Percentiles rank a stretch among this genome's conserved stretches.
Evolutionary conservation across 2,888 invertebrate genomes (phyloP).

Genomic region (Pyrgus malvae): DNA sequence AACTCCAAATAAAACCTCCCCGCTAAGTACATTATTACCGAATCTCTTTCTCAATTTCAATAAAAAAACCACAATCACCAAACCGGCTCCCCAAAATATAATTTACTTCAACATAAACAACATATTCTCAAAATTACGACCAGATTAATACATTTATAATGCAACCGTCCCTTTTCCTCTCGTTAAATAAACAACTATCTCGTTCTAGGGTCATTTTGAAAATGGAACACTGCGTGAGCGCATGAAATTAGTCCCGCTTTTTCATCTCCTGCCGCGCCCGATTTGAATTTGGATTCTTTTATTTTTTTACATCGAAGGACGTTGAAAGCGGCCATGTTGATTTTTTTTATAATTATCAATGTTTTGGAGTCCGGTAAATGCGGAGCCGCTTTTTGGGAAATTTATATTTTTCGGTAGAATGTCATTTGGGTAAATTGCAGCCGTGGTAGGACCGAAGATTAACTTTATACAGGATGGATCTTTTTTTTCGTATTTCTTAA

Average conservation of each 20-base stretch:
- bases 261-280: slow-evolving; percentile 70
- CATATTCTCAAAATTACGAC: slow-evolving; percentile 72
- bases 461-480: neutral
- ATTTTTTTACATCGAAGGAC: slow-evolving; percentile 53
- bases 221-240: slow-evolving; percentile 69
- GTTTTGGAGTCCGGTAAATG: slow-evolving; percentile 39
- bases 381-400: slow-evolving; percentile 29
- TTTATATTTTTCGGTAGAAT: slow-evolving; percentile 53
- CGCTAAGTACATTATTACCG: slow-evolving; percentile 12
- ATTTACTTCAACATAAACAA: slow-evolving; percentile 58
- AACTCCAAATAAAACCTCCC: neutral
- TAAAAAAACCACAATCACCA: slow-evolving; percentile 30
- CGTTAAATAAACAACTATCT: slow-evolving; percentile 32
- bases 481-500: neutral
- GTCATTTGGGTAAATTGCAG: slow-evolving; percentile 58
- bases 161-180: slow-evolving; percentile 41
- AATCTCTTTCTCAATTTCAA: slow-evolving; percentile 27
- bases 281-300: slow-evolving; percentile 69
- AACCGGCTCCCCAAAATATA: slow-evolving; percentile 36
- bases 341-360: slow-evolving; percentile 66
- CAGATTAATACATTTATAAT: slow-evolving; percentile 77
- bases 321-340: slow-evolving; percentile 67
- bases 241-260: slow-evolving; percentile 77
- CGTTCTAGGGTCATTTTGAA: slow-evolving; percentile 63
- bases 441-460: slow-evolving; percentile 29